Evolutionary conservation across 2,113 vertebrate genomes (phyloP).

Genomic region (Daphoenositta chrysoptera): DNA sequence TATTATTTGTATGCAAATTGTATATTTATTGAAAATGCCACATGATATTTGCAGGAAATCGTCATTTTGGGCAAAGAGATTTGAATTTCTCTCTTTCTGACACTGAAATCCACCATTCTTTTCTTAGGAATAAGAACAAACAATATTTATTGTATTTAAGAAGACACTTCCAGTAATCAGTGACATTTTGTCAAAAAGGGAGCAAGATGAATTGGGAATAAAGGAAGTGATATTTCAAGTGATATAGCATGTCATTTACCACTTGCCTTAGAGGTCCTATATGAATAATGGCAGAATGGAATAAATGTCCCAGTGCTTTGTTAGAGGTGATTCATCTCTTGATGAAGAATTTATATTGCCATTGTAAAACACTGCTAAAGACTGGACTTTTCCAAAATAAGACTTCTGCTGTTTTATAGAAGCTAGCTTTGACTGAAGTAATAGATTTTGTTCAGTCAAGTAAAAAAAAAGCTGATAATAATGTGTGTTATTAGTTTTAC

Average conservation of each 20-base stretch:
- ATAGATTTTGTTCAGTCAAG: constrained; percentile 12
- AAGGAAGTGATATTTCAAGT: constrained; percentile 45
- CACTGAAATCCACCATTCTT: constrained; percentile 17
- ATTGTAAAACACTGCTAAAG: constrained; percentile 10
- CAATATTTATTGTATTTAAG: constrained; percentile 54
- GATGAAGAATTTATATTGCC: constrained; percentile 7
- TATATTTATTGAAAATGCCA: constrained; percentile 48
- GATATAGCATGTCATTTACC: not conserved
- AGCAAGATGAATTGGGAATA: constrained; percentile 24
- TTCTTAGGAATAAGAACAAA: constrained; percentile 31
- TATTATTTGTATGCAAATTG: not conserved
- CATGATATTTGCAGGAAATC: constrained; percentile 25
- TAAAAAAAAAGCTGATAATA: not conserved
- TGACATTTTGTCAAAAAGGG: constrained; percentile 8
- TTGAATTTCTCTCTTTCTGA: constrained; percentile 51
- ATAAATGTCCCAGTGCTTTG: constrained; percentile 13
- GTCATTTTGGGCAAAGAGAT: constrained; percentile 3
- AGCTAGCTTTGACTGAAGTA: constrained; percentile 1
- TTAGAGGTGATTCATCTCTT: constrained; percentile 31
- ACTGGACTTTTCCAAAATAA: constrained; percentile 26
- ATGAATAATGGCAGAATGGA: constrained; percentile 51
- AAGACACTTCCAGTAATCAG: constrained; percentile 49
- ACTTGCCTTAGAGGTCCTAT: constrained; percentile 12
- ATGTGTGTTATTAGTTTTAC: not conserved
- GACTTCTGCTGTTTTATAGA: not conserved